Evolutionary conservation across 1,140 invertebrate species (phyloP).

Genomic region (Lucilia sericata): DNA sequence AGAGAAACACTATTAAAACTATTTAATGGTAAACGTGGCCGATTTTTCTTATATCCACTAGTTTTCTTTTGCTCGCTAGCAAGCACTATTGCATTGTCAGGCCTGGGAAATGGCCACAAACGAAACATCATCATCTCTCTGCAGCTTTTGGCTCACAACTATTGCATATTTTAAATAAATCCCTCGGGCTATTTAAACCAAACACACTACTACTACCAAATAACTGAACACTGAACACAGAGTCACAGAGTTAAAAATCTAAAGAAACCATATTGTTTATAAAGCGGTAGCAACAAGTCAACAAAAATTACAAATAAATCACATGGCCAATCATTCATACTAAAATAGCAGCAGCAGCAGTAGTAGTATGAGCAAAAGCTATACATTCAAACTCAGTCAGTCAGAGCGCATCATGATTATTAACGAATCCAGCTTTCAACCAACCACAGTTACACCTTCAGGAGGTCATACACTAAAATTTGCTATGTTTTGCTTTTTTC

Average conservation of each 20-base stretch:
- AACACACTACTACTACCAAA: not conserved
- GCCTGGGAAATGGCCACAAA: slow-evolving; percentile 37
- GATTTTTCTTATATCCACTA: not conserved
- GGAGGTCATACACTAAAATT: slow-evolving; percentile 55
- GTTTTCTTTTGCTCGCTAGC: not conserved
- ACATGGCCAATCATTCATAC: slow-evolving; percentile 32
- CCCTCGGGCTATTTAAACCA: not conserved
- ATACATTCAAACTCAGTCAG: slow-evolving; percentile 8
- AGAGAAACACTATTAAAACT: slow-evolving; percentile 3
- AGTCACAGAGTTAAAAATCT: not conserved
- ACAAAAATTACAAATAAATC: slow-evolving; percentile 37
- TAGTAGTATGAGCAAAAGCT: slow-evolving; percentile 3
- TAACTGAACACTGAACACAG: not conserved
- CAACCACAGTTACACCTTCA: slow-evolving; percentile 60
- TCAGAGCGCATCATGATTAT: slow-evolving; percentile 44
- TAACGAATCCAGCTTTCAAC: not conserved
- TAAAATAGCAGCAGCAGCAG: slow-evolving; percentile 7
- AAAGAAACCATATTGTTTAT: not conserved
- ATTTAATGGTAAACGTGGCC: slow-evolving; percentile 33
- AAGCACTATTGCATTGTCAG: too few relatives aligned
- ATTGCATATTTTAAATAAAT: slow-evolving; percentile 27
- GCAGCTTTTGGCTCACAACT: not conserved
- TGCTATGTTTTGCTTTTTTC: not conserved
- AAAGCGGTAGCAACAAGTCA: slow-evolving; percentile 30
- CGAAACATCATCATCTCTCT: not conserved